Evolutionary conservation across 2,888 invertebrate species (phyloP).

Genomic region (Bombylius major): DNA sequence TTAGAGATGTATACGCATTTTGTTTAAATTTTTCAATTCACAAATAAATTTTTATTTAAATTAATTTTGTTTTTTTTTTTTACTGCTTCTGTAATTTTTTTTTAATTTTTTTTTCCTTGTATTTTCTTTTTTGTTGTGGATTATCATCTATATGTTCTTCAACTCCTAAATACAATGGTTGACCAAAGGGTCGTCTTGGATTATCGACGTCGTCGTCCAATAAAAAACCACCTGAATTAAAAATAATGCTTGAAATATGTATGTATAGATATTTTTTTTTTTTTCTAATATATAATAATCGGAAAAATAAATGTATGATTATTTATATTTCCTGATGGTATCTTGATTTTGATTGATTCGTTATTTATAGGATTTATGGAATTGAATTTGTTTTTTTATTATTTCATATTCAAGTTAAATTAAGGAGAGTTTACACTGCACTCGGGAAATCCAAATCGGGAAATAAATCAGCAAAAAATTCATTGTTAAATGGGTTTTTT

Average conservation of each 20-base stretch:
- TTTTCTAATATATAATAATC: slow-evolving; percentile 17
- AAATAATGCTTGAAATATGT: neutral
- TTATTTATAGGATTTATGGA: no score
- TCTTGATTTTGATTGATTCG: no score
- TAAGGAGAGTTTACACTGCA: no score
- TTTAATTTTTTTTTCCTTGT: neutral
- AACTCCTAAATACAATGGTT: slow-evolving; percentile 59
- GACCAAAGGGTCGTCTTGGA: slow-evolving; percentile 59
- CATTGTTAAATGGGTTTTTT: no score
- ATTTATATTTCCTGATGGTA: no score
- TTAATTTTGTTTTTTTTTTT: slow-evolving; percentile 14
- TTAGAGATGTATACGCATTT: neutral
- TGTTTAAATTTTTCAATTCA: neutral
- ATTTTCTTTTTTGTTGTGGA: slow-evolving; percentile 16
- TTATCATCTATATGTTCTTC: slow-evolving; percentile 31
- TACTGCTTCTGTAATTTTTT: slow-evolving; percentile 12
- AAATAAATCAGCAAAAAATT: no score
- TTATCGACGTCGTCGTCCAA: slow-evolving; percentile 22
- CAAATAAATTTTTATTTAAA: neutral
- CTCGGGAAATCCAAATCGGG: no score
- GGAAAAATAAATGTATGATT: neutral
- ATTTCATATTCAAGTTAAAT: no score
- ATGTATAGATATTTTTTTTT: neutral
- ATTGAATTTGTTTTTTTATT: no score
- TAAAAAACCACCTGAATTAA: neutral